These are phyloP conservation scores for Sinohyriopsis cumingii DNA, from an alignment of 2,888 invertebrate genomes.

Conservation along the genomic window DNA sequence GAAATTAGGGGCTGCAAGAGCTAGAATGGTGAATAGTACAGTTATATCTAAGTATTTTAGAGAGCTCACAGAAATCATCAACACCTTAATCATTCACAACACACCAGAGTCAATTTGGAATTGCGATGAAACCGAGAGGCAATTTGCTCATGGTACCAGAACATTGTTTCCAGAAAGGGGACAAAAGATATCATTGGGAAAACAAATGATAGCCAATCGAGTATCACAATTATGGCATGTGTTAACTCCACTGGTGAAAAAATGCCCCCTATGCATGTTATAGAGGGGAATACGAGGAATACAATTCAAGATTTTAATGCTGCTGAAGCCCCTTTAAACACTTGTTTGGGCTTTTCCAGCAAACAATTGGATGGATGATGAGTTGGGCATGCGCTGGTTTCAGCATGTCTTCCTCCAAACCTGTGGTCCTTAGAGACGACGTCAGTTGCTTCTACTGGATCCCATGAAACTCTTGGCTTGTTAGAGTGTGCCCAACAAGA, in stretches of 20 bases:
- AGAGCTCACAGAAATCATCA: too few relatives aligned
- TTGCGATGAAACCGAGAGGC: neutral
- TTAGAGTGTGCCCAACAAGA: neutral
- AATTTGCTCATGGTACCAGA: neutral
- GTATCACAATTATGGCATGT: constrained; percentile 1
- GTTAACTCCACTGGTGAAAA: neutral
- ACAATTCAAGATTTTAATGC: neutral
- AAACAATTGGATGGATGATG: neutral
- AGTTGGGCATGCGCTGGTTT: constrained; percentile 2
- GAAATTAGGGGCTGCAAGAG: too few relatives aligned
- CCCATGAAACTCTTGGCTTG: constrained; percentile 1
- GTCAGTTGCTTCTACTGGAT: constrained; percentile 1
- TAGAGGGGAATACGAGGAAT: constrained; percentile 37
- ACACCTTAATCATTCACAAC: too few relatives aligned
- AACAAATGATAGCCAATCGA: neutral
- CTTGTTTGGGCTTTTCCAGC: constrained; percentile 2
- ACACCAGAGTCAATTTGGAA: neutral
- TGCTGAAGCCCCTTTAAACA: neutral
- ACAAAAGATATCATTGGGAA: neutral
- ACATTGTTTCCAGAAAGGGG: neutral
- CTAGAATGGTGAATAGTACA: too few relatives aligned
- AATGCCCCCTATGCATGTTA: constrained; percentile 17
- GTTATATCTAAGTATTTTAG: too few relatives aligned
- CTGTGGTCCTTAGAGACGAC: constrained; percentile 14
- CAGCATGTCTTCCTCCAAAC: constrained; percentile 1